Conservation (phyloP, 2,888 invertebrate genomes). For the Malacosoma neustria region DNA sequence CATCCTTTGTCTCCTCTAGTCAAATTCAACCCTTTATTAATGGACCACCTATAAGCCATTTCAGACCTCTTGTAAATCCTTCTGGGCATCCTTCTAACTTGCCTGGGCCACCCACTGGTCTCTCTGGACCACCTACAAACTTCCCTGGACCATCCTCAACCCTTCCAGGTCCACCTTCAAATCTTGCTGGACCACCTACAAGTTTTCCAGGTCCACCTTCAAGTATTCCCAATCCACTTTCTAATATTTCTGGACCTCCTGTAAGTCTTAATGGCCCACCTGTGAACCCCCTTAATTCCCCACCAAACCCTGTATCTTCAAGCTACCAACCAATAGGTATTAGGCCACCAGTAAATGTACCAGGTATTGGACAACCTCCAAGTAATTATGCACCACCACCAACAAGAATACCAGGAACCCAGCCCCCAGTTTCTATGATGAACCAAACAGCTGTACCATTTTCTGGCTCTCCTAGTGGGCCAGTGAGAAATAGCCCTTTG, state of each 20-base stretch:
- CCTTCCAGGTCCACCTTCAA: not conserved
- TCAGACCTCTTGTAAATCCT: constrained; percentile 10
- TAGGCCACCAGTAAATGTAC: constrained; percentile 19
- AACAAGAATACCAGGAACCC: constrained; percentile 20
- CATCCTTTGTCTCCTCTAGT: constrained; percentile 62
- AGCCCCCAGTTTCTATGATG: constrained; percentile 16
- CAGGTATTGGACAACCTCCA: constrained; percentile 23
- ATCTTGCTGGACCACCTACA: constrained; percentile 5
- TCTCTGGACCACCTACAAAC: not conserved
- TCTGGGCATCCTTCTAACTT: not conserved
- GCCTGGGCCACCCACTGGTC: not conserved
- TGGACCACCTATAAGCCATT: constrained; percentile 36
- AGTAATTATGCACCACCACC: constrained; percentile 22
- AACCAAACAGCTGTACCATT: constrained; percentile 37
- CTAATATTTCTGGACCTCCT: constrained; percentile 10
- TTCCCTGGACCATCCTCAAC: not conserved
- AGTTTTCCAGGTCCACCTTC: too few species aligned
- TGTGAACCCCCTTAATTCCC: constrained; percentile 6
- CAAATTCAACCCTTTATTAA: constrained; percentile 49
- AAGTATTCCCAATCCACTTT: too few species aligned
- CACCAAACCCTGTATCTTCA: constrained; percentile 24
- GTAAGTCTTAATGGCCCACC: too few species aligned
- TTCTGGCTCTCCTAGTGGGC: constrained; percentile 27
- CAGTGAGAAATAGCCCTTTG: constrained; percentile 39
- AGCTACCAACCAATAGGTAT: constrained; percentile 24